Conservation (phyloP, 2,797 vertebrate genomes). For the Sebastiscus tertius region DNA sequence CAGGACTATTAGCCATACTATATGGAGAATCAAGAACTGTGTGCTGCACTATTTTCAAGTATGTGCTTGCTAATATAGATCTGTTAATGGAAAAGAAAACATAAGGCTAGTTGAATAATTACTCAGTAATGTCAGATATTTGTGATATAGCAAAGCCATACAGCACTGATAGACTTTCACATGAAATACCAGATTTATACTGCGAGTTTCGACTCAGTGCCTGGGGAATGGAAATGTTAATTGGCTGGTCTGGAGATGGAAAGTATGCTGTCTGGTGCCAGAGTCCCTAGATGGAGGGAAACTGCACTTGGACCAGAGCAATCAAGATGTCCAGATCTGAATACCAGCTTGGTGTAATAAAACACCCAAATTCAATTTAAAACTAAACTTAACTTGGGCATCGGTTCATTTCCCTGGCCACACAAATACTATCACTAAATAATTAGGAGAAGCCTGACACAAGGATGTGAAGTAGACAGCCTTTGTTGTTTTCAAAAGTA, state of each 20-base stretch:
- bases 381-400: conserved; percentile 5
- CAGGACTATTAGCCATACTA: neutral
- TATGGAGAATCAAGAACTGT: neutral
- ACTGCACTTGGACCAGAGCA: conserved; percentile 12
- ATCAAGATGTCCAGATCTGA: conserved; percentile 19
- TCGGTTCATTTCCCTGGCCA: neutral
- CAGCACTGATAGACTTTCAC: neutral
- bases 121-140: neutral
- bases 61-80: neutral
- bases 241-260: conserved; percentile 13
- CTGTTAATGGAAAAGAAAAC: neutral
- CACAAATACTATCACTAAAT: conserved; percentile 5
- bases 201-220: neutral
- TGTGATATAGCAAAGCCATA: neutral
- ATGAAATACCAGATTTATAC: conserved; percentile 6
- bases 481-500: conserved; percentile 48
- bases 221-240: neutral
- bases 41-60: neutral
- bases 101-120: neutral
- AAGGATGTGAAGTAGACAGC: conserved; percentile 31
- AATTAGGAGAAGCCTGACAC: conserved; percentile 5
- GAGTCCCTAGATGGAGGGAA: neutral
- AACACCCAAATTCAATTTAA: conserved; percentile 17
- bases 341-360: neutral
- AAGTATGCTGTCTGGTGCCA: conserved; percentile 3